Evolutionary conservation across 2,113 vertebrate genomes (phyloP), one percentile per base, ranked within the genome.

Genomic region (Hippocampus mohnikei): DNA sequence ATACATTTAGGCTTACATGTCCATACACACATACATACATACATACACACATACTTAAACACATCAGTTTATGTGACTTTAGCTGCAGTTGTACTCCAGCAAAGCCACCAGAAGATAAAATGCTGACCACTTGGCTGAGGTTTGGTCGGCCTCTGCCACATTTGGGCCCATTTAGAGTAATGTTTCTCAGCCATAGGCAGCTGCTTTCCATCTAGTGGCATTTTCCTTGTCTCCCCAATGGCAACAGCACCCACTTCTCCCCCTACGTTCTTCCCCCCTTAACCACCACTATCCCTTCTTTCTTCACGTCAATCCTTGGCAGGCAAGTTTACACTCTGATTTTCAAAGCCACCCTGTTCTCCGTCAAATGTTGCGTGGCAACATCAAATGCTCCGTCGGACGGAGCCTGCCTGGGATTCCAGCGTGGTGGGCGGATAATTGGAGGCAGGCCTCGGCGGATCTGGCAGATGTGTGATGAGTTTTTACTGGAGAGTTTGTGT

Each of bases 301-400:
- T 87, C 84, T 89, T 84, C 89, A 86, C 78, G 83, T 89, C 87
- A 85, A 91, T 88, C 29, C 88, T 89, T 90, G 89, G 85, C 90
- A 88, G 86, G 86, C 82, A 72, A 86, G 89, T 91, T 90, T 88
- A 89, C 85, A 83, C 85, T 87, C 74, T 58, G 83, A 76, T 83
- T 88, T 87, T 89, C 85, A 91, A 90, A 88, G 86, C 87, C 74
- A 74, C 88, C 88, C 91, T 91, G 90, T 86, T 90, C 89, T 87
- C 87, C 76, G 89, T 91, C 91, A 92, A 91, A 87, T 87, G 87
- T 88, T 88, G 90, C 85, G 80, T 88, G 90, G 88, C 88, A 89
- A 90, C 91, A 90, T 92, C 88, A 91, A 90, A 92, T 81, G 87
- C 79, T 87, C 77, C 53, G 88, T 79, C 86, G 89, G 83, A 89